Evolutionary conservation across 2,113 vertebrate genomes (phyloP).

Genomic region (Cettia cetti): DNA sequence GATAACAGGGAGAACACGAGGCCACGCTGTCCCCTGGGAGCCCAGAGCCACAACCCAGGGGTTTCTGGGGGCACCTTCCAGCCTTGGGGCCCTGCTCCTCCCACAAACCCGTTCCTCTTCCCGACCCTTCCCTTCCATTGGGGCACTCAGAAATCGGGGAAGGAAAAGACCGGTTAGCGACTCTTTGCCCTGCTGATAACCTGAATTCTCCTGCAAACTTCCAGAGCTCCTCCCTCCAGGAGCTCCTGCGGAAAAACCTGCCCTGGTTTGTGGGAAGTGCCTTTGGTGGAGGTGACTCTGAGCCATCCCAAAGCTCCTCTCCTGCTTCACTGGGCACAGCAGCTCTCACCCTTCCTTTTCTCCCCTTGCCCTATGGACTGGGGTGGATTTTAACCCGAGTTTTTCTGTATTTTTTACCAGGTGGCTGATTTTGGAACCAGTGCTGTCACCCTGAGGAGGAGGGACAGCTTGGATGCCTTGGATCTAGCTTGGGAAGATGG

Average conservation of each 20-base stretch:
- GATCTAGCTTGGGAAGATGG: not conserved
- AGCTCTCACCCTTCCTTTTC: not conserved
- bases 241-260: not conserved
- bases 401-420: not conserved
- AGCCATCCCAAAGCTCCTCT: not conserved
- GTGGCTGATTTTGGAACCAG: rapidly evolving
- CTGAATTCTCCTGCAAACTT: not conserved
- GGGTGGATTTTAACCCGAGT: not conserved
- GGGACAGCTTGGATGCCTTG: not conserved
- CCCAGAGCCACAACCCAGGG: rapidly evolving
- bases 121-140: not conserved
- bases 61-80: not conserved
- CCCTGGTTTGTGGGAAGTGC: not conserved
- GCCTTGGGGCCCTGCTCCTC: not conserved
- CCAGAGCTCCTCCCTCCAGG: not conserved
- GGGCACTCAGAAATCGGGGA: not conserved
- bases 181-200: not conserved
- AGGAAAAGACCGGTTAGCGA: not conserved
- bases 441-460: not conserved
- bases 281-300: not conserved
- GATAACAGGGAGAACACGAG: not conserved
- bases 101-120: not conserved
- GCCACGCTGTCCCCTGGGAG: not conserved
- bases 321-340: not conserved
- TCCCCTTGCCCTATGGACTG: rapidly evolving